These are phyloP conservation scores for Elymnias hypermnestra DNA, from an alignment of 1,140 invertebrate genomes.

Conservation along the genomic window DNA sequence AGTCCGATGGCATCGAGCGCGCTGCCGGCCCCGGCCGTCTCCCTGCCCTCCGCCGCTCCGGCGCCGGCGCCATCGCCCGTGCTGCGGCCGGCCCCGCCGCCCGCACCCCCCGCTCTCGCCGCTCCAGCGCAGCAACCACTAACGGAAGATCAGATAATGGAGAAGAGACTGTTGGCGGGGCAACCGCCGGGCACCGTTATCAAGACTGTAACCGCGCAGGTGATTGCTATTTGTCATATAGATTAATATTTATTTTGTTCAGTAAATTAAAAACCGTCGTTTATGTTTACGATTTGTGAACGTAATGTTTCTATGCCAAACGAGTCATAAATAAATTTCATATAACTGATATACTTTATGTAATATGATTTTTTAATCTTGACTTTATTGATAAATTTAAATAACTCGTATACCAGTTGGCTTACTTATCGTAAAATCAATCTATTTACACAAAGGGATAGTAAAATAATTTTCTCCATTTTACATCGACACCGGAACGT, in stretches of 20 bases:
- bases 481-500: too few species aligned
- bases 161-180: constrained; percentile 83
- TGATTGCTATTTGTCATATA: constrained; percentile 23
- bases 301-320: too few species aligned
- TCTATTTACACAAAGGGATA: too few species aligned
- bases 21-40: constrained; percentile 28
- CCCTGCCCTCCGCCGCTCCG: constrained; percentile 32
- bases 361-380: too few species aligned
- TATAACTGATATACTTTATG: too few species aligned
- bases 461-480: too few species aligned
- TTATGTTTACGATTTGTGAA: too few species aligned
- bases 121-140: constrained; percentile 35
- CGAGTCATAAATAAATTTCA: too few species aligned
- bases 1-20: constrained; percentile 38
- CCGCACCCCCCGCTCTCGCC: constrained; percentile 29
- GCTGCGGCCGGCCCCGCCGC: constrained; percentile 26
- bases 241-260: background rate
- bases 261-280: too few species aligned
- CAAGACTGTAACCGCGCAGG: constrained; percentile 88
- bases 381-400: too few species aligned
- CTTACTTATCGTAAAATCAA: too few species aligned
- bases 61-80: constrained; percentile 38
- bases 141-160: constrained; percentile 77
- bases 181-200: constrained; percentile 90
- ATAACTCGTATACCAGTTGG: too few species aligned